Percentiles rank a stretch among this genome's conserved stretches.
phyloP scores from a whole-genome alignment of 2,797 vertebrate genomes.

The Oreochromis grahami region DNA sequence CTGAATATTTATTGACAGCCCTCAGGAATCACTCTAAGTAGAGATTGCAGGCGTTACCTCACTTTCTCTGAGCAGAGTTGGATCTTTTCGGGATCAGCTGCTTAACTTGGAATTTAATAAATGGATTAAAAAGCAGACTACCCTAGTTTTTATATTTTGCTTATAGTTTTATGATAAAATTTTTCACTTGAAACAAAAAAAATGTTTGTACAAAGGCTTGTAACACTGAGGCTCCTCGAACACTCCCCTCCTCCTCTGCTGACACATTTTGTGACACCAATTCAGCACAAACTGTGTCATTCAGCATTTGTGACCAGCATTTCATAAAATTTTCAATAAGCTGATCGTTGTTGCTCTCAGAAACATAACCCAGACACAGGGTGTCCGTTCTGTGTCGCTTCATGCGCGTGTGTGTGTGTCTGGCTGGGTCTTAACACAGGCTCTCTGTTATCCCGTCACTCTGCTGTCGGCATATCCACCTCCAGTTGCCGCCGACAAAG shows the following conservation, averaged over 20 bases:
- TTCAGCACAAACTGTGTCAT: neutral
- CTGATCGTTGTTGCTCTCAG: slow-evolving; percentile 1
- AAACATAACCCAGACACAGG: slow-evolving; percentile 17
- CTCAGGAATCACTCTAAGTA: neutral
- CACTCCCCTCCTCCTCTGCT: neutral
- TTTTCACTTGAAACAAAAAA: neutral
- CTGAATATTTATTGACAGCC: neutral
- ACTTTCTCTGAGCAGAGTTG: neutral
- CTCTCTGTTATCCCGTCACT: slow-evolving; percentile 26
- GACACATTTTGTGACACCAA: neutral
- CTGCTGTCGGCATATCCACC: slow-evolving; percentile 41
- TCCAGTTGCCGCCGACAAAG: slow-evolving; percentile 53
- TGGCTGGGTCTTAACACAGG: slow-evolving; percentile 19
- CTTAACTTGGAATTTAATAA: neutral
- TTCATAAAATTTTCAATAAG: slow-evolving; percentile 11
- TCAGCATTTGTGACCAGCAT: neutral
- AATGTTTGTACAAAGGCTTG: neutral
- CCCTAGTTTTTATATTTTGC: neutral
- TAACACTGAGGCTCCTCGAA: neutral
- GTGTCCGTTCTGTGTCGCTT: neutral
- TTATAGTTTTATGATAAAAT: neutral
- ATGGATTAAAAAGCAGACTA: neutral
- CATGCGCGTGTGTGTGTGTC: neutral
- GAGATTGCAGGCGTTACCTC: neutral
- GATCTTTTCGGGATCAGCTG: neutral